A percentile compares a stretch with the other conserved stretches of the same genome.
phyloP scores from a whole-genome alignment of 2,797 vertebrate genomes.

The Gambelia wislizenii region DNA sequence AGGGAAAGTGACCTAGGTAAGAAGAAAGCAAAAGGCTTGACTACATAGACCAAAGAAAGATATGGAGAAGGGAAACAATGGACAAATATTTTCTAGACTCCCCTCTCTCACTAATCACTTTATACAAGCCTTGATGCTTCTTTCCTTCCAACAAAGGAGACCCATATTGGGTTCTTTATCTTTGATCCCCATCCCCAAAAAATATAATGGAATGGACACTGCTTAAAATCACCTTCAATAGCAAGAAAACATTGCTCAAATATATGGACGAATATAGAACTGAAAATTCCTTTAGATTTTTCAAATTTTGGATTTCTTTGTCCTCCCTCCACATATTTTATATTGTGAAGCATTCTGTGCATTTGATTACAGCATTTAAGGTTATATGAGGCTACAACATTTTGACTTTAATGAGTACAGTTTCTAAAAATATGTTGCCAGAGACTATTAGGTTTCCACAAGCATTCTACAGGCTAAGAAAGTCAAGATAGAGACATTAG shows the following conservation, averaged over 20 bases:
- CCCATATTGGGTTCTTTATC: no score
- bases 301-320: not conserved
- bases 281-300: not conserved
- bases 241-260: not conserved
- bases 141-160: no score
- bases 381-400: not conserved
- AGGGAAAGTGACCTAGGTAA: no score
- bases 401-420: conserved; percentile 15
- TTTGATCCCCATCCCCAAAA: not conserved
- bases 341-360: not conserved
- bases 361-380: not conserved
- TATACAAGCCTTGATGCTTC: no score
- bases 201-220: not conserved
- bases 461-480: not conserved
- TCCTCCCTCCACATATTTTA: not conserved
- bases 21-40: no score
- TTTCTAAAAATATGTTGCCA: conserved; percentile 39
- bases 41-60: no score
- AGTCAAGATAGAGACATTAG: not conserved
- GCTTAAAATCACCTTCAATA: not conserved
- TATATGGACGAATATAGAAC: not conserved
- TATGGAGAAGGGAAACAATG: no score
- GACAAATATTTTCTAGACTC: no score
- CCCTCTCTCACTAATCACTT: no score
- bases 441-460: not conserved